These are phyloP conservation scores for Bucorvus abyssinicus DNA, from an alignment of 2,797 vertebrate species.

Conservation along the genomic window DNA sequence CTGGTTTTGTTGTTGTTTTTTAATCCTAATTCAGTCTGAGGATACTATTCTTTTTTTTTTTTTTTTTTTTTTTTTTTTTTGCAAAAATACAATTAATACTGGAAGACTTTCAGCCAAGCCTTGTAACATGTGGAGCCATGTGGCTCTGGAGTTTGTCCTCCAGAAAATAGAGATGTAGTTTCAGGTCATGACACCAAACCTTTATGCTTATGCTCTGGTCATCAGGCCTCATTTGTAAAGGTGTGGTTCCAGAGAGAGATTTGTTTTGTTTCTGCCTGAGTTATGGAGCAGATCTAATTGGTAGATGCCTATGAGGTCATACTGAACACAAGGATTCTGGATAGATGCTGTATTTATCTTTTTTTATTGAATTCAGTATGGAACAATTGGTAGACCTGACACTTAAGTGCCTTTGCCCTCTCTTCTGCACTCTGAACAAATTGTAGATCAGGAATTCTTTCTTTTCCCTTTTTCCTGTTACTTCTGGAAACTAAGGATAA, in stretches of 20 bases:
- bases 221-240: not conserved
- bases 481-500: not conserved
- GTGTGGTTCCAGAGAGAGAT: not conserved
- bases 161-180: not conserved
- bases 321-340: not conserved
- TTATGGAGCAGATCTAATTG: not conserved
- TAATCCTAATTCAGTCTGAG: not conserved
- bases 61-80: not conserved
- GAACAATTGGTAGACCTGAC: not conserved
- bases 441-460: not conserved
- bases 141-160: not conserved
- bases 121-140: not conserved
- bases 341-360: not conserved
- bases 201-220: not conserved
- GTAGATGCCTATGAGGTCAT: not conserved
- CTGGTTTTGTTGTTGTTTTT: not conserved
- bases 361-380: not conserved
- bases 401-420: not conserved
- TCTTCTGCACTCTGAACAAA: not conserved
- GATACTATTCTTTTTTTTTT: not conserved
- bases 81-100: not conserved
- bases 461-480: not conserved
- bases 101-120: not conserved
- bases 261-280: not conserved
- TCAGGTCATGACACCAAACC: not conserved